Evolutionary conservation across 1,140 invertebrate species (phyloP).

Genomic region (Gryllus bimaculatus): DNA sequence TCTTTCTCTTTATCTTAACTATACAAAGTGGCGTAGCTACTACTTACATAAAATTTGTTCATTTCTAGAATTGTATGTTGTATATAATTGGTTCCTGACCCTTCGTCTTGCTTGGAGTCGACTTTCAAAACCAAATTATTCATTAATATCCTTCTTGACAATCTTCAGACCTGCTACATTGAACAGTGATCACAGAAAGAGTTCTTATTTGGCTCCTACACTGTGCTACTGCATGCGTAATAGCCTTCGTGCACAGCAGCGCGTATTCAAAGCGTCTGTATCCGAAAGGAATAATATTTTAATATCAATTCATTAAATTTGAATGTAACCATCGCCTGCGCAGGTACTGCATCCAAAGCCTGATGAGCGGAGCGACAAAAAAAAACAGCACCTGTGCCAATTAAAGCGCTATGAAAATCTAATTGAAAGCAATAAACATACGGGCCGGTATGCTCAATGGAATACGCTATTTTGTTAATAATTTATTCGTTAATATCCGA

Average conservation of each 20-base stretch:
- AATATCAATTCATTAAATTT: not conserved
- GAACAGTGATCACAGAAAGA: no score
- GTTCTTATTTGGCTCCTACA: no score
- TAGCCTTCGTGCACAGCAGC: not conserved
- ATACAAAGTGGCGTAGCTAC: no score
- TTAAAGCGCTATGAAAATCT: not conserved
- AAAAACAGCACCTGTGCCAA: not conserved
- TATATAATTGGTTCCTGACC: no score
- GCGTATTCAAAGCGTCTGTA: not conserved
- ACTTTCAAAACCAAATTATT: no score
- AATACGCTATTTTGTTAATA: slow-evolving; percentile 1
- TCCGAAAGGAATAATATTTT: not conserved
- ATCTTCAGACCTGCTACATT: no score
- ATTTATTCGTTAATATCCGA: slow-evolving; percentile 5
- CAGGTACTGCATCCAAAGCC: not conserved
- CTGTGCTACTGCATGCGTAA: no score
- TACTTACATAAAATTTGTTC: no score
- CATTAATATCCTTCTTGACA: no score
- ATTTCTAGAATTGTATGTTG: no score
- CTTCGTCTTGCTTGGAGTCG: no score
- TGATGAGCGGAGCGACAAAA: not conserved
- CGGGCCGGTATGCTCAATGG: not conserved
- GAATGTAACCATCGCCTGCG: not conserved
- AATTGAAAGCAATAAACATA: not conserved
- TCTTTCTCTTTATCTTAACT: no score